Evolutionary conservation across 2,888 invertebrate species (phyloP).

Genomic region (Aphodius sticticus): DNA sequence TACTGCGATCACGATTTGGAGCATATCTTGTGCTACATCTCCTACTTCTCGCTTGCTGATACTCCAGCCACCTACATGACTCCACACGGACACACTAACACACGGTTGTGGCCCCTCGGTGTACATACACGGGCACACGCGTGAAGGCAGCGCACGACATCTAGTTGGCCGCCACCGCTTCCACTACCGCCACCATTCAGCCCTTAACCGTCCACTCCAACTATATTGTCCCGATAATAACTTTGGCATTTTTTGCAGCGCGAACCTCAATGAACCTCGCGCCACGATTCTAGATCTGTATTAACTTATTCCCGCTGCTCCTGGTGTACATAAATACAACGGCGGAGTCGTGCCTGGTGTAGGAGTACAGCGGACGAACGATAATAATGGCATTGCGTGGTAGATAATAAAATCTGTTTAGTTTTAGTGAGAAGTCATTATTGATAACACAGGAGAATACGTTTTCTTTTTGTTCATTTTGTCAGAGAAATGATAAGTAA

Average conservation of each 20-base stretch:
- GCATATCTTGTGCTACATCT: conserved; percentile 46
- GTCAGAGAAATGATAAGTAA: no score
- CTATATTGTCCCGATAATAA: conserved; percentile 4
- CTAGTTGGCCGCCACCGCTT: background rate
- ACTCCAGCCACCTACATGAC: conserved; percentile 41
- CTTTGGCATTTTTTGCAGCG: background rate
- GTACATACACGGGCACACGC: background rate
- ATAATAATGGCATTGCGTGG: background rate
- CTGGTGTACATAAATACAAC: background rate
- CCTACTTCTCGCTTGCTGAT: conserved; percentile 41
- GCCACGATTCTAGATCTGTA: background rate
- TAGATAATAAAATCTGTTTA: background rate
- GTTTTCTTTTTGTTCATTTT: no score
- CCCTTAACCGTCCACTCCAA: background rate
- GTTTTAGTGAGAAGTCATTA: no score
- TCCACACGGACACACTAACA: conserved; percentile 25
- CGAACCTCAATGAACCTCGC: background rate
- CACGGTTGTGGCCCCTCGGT: background rate
- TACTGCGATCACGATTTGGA: conserved; percentile 48
- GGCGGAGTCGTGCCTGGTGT: background rate
- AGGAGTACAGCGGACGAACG: background rate
- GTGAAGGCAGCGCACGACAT: background rate
- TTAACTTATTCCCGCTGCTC: background rate
- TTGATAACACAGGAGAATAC: no score
- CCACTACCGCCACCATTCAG: background rate